These are phyloP conservation scores for Anarsia innoxiella DNA, from an alignment of 2,888 invertebrate genomes.

Conservation along the genomic window DNA sequence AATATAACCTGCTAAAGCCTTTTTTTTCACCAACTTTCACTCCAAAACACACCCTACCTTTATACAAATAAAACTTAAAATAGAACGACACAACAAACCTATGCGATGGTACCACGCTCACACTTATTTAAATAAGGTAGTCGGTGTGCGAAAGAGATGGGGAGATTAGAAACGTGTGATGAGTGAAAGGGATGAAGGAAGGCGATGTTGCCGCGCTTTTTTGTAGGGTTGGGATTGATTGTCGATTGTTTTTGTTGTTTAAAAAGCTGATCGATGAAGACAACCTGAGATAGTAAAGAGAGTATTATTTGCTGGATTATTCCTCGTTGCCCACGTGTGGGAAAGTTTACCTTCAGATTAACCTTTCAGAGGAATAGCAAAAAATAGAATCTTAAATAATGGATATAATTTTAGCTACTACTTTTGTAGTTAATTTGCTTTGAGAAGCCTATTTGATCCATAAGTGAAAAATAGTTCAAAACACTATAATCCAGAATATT, in stretches of 20 bases:
- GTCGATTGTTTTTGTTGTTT: conserved; percentile 24
- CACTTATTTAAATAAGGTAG: conserved; percentile 74
- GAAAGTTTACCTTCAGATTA: too few relatives aligned
- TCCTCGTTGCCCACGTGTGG: too few relatives aligned
- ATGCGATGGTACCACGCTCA: conserved; percentile 32
- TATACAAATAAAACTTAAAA: background rate
- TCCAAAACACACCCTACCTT: conserved; percentile 29
- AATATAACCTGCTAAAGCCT: conserved; percentile 50
- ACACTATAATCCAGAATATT: too few relatives aligned
- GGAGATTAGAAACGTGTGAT: conserved; percentile 41
- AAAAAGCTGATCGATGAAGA: too few relatives aligned
- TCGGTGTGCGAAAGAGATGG: conserved; percentile 50
- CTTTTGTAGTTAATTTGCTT: too few relatives aligned
- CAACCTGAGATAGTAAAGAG: too few relatives aligned
- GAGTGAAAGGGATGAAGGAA: conserved; percentile 40
- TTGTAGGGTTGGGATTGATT: conserved; percentile 38
- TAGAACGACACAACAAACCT: background rate
- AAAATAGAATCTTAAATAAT: too few relatives aligned
- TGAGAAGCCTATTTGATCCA: too few relatives aligned
- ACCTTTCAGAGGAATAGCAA: too few relatives aligned
- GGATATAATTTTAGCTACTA: too few relatives aligned
- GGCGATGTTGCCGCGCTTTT: conserved; percentile 59
- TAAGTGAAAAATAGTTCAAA: too few relatives aligned
- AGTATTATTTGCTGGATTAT: too few relatives aligned
- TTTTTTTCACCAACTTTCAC: conserved; percentile 30